Percentiles rank a stretch among this genome's conserved stretches.
Conservation (phyloP, 1,140 invertebrate genomes). For the Danaus plexippus region DNA sequence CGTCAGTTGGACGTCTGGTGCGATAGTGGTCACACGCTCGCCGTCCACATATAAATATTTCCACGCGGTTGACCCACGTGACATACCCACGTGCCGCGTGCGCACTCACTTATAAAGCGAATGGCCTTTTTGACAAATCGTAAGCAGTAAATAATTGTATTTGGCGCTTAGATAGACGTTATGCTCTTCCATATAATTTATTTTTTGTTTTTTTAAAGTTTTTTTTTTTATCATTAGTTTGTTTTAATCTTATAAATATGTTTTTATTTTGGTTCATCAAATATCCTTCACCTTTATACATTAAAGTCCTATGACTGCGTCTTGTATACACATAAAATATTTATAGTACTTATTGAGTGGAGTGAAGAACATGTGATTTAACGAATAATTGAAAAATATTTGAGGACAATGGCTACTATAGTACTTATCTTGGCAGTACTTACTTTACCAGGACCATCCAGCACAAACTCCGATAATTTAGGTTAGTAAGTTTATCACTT, state of each 20-base stretch:
- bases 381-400: conserved; percentile 2
- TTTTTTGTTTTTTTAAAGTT: conserved; percentile 1
- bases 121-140: conserved; percentile 8
- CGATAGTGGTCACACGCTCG: conserved; percentile 58
- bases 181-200: conserved; percentile 2
- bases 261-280: too few species aligned
- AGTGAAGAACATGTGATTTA: conserved; percentile 6
- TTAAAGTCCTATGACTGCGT: too few species aligned
- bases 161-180: conserved; percentile 2
- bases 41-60: conserved; percentile 33
- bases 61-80: conserved; percentile 43
- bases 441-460: conserved; percentile 39
- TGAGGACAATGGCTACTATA: conserved; percentile 33
- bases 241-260: conserved; percentile 1
- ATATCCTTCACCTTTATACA: too few species aligned
- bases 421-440: conserved; percentile 34
- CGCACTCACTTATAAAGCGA: conserved; percentile 24
- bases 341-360: too few species aligned
- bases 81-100: conserved; percentile 30
- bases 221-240: background rate
- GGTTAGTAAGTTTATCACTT: conserved; percentile 51
- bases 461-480: conserved; percentile 55
- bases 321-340: too few species aligned
- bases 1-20: conserved; percentile 59
- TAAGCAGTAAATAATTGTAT: conserved; percentile 2